Base-by-base conservation (phyloP, 2,113 vertebrate genomes). In the Kryptolebias marmoratus region DNA sequence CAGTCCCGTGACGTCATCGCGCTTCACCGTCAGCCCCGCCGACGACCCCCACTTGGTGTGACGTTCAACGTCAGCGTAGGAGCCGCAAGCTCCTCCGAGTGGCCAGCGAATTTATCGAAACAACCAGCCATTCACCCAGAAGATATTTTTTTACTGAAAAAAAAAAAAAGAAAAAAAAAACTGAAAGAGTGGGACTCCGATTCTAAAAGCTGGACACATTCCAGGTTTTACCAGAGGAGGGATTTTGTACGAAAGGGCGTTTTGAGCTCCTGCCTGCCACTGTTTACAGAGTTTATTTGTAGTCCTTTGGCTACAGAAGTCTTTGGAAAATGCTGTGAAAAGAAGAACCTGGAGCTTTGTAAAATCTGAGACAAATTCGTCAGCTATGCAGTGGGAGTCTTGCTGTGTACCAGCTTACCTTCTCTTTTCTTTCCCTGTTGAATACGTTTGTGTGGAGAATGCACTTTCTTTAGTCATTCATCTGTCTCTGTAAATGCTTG, bases 11-110 rank as follows among this genome's bases (percentile, higher is more conserved):
- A 92, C 93, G 71, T 94, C 96, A 82, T 96, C 96, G 2, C 95
- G 96, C 84, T 96, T 96, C 89, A 96, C 96, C 28, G 95, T 96
- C 89, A 96, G 95, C 75, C 96, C 96, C 45, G 96, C 96, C 65
- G 89, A 95, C 30, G 96, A 97, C 84, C 95, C 96, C 42, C 94
- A 94, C 80, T 77, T 90, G 79, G 91, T 88, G 88, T 93, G 91
- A 94, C 30, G 74, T 63, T 16, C 31, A 12, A 66, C 12, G 30
- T 57, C 81, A 61, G 72, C 62, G 31, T 49, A 63, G 69, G 75
- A 79, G 80, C 73, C 73, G 76, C 83, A 48, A 79, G 80, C 79
- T 75, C 80, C 79, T 80, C 44, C 84, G 78, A 88, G 77, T 76
- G 73, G 81, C 81, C 81, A 68, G 45, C 73, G 72, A 85, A 84